These are phyloP conservation scores for Lepisosteus osseus DNA, from an alignment of 2,113 vertebrate genomes.

Conservation along the genomic window DNA sequence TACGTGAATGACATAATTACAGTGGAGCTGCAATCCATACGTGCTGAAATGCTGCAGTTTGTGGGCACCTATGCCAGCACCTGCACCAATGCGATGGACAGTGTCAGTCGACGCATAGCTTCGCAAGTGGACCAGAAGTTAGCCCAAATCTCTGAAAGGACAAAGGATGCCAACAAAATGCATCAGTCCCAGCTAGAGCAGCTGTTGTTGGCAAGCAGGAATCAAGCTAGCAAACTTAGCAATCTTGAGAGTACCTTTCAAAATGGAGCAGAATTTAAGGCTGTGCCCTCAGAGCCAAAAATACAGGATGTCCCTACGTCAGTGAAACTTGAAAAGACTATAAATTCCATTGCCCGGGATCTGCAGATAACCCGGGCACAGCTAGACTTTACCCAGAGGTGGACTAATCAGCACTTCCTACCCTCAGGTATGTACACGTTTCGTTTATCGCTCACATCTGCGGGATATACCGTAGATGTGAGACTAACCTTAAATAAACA, in stretches of 20 bases:
- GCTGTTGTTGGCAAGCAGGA: constrained; percentile 57
- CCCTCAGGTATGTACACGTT: constrained; percentile 74
- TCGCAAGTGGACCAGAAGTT: constrained; percentile 58
- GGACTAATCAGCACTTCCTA: constrained; percentile 53
- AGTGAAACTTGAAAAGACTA: constrained; percentile 23
- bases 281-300: constrained; percentile 33
- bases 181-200: constrained; percentile 55
- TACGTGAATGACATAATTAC: constrained; percentile 73
- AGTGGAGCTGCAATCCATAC: constrained; percentile 73
- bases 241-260: constrained; percentile 65
- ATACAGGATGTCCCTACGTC: constrained; percentile 16
- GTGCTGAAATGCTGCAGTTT: constrained; percentile 73
- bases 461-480: not conserved
- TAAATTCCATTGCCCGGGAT: constrained; percentile 48
- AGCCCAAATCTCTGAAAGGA: constrained; percentile 39
- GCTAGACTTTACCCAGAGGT: constrained; percentile 53
- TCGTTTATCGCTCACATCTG: constrained; percentile 1
- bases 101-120: constrained; percentile 42
- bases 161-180: constrained; percentile 30
- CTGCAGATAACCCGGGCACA: constrained; percentile 58
- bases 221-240: constrained; percentile 56
- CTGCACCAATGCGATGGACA: constrained; percentile 47
- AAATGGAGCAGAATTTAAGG: constrained; percentile 25
- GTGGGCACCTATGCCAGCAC: constrained; percentile 50
- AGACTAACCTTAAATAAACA: constrained; percentile 4